Percentiles rank a stretch among this genome's conserved stretches.
These are phyloP conservation scores for Scatophagus argus DNA, from an alignment of 2,113 vertebrate genomes.

Conservation along the genomic window DNA sequence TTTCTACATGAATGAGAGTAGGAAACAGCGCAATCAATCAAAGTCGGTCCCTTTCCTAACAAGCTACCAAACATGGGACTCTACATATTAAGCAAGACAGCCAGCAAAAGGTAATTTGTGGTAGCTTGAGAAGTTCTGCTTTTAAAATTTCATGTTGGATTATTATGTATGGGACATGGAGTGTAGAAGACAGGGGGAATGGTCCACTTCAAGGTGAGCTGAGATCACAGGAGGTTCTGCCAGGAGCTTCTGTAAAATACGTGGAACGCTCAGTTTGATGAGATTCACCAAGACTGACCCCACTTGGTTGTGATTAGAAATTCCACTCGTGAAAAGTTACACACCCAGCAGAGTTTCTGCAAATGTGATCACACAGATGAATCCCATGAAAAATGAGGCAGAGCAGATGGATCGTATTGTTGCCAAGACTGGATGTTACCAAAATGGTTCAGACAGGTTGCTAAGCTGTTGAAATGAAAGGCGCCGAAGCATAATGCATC, in stretches of 20 bases:
- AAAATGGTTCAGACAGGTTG: slow-evolving; percentile 53
- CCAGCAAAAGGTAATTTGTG: slow-evolving; percentile 72
- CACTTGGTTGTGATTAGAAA: slow-evolving; percentile 53
- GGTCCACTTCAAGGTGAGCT: slow-evolving; percentile 69
- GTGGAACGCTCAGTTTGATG: slow-evolving; percentile 48
- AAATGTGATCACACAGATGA: slow-evolving; percentile 63
- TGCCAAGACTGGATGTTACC: slow-evolving; percentile 53
- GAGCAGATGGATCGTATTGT: slow-evolving; percentile 55
- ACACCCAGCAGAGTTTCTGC: slow-evolving; percentile 54
- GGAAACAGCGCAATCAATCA: slow-evolving; percentile 83
- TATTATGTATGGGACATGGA: slow-evolving; percentile 66
- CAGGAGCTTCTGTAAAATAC: slow-evolving; percentile 63
- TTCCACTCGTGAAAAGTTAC: slow-evolving; percentile 52
- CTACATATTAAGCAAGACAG: slow-evolving; percentile 70
- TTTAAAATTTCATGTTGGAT: slow-evolving; percentile 70
- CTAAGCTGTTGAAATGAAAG: slow-evolving; percentile 55
- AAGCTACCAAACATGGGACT: slow-evolving; percentile 61
- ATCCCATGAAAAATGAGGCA: slow-evolving; percentile 51
- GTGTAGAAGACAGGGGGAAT: slow-evolving; percentile 29
- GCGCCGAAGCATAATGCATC: slow-evolving; percentile 18
- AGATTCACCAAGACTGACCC: slow-evolving; percentile 59
- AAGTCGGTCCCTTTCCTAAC: slow-evolving; percentile 76
- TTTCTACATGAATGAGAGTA: slow-evolving; percentile 83
- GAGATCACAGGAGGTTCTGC: slow-evolving; percentile 61
- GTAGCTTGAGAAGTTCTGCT: slow-evolving; percentile 59